Conservation (phyloP, 2,113 vertebrate species). For the Felis chaus region DNA sequence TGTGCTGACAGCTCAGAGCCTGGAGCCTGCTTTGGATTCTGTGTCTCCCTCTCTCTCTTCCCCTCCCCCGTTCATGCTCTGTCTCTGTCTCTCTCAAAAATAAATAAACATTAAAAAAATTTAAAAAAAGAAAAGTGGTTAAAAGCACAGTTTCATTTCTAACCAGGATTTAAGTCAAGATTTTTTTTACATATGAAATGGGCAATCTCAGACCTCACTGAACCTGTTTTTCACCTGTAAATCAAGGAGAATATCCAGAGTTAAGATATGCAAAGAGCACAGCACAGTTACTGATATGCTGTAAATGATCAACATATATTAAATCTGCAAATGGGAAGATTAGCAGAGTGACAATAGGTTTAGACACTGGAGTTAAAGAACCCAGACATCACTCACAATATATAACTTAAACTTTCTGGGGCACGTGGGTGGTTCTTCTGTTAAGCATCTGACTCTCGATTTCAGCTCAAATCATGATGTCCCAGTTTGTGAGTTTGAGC, state of each 20-base stretch:
- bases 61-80: too few species aligned
- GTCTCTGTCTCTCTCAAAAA: too few species aligned
- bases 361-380: not conserved
- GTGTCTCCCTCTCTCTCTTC: too few species aligned
- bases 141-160: not conserved
- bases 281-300: accelerated
- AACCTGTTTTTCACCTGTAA: not conserved
- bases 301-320: not conserved
- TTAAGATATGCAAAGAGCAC: not conserved
- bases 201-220: not conserved
- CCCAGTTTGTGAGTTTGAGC: too few species aligned
- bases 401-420: not conserved
- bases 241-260: not conserved
- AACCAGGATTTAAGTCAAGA: not conserved
- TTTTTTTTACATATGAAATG: not conserved
- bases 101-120: too few species aligned
- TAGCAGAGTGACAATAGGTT: not conserved
- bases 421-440: too few species aligned
- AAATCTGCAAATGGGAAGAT: not conserved
- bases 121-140: not conserved
- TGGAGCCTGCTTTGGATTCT: too few species aligned
- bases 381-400: not conserved
- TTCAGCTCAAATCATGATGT: too few species aligned
- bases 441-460: too few species aligned
- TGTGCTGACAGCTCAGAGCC: too few species aligned